Conservation (phyloP, 2,797 vertebrate species). For the Mallotus villosus region DNA sequence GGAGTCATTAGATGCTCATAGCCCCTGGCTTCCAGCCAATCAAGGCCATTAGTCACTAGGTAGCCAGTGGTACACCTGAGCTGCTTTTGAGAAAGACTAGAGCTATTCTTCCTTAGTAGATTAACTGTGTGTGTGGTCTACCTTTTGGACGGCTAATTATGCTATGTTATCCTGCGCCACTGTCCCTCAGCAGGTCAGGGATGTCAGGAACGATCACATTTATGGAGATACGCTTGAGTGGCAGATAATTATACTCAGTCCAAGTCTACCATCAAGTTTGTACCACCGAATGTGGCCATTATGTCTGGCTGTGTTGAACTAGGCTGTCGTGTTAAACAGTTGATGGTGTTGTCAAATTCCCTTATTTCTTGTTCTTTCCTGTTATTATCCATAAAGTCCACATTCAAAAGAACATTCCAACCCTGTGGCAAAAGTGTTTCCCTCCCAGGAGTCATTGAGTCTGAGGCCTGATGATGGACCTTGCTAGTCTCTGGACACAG, state of each 20-base stretch:
- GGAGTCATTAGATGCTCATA: slow-evolving; percentile 25
- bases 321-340: slow-evolving; percentile 26
- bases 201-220: neutral
- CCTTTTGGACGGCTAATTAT: slow-evolving; percentile 51
- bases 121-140: slow-evolving; percentile 49
- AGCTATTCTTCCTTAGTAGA: neutral
- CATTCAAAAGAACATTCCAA: slow-evolving; percentile 11
- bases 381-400: slow-evolving; percentile 29
- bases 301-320: slow-evolving; percentile 31
- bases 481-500: slow-evolving; percentile 1
- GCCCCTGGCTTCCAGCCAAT: slow-evolving; percentile 16
- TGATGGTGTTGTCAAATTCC: slow-evolving; percentile 37
- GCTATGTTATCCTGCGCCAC: slow-evolving; percentile 49
- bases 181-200: slow-evolving; percentile 8
- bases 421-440: slow-evolving; percentile 27
- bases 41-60: slow-evolving; percentile 36
- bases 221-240: neutral
- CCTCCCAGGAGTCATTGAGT: slow-evolving; percentile 31
- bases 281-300: slow-evolving; percentile 35
- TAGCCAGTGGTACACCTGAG: slow-evolving; percentile 28
- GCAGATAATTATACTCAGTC: slow-evolving; percentile 34
- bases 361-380: slow-evolving; percentile 24
- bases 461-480: slow-evolving; percentile 17
- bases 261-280: slow-evolving; percentile 22
- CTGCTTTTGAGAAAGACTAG: slow-evolving; percentile 17